Evolutionary conservation across 2,888 invertebrate species (phyloP), one percentile per base, ranked within the genome.

Genomic region (Orthosia cruda): DNA sequence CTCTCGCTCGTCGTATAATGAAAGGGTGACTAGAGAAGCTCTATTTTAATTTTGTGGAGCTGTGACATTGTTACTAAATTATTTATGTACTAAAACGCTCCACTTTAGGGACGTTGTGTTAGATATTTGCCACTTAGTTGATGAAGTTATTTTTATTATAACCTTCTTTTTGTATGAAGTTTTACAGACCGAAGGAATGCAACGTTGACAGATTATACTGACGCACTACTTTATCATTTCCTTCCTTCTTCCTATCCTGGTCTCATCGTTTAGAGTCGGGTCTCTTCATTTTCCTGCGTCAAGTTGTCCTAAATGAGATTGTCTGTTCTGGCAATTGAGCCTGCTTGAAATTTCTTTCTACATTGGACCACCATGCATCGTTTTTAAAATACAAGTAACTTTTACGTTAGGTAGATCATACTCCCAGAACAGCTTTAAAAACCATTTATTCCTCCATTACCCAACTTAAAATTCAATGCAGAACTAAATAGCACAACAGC

Each of bases 21-120:
- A 81, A 76, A 81, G 82, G 70, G 76, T 71, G 77, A 62, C 76
- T 81, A 80, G 82, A 65, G 57, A 40, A 71, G 64, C 67, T 75
- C 67, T 65, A 65, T 67, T 85, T 85, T 71, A 75, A 71, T 81
- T 54, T 70, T 81, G 67, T 68, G 59, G 64, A 74, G 70, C 66
- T 84, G 69, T 84, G 69, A 70, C 85, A 61, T 67, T 85, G 85
- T 85, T 68, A 64, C 81, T 84, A 66, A 81, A 84, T 80, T 64
- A 81, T 84, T 67, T 61, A 84, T 58, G 65, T 58, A 40, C 66
- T 69, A 64, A 81, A 81, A 63, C 50, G 58, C 55, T 64, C 64
- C 49, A 71, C 59, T 78, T 70, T 40, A 49, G 47, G 47, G 13
- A 58, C 62, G 26, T 15, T 45, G 62, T 58, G n/a, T 81, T 77